phyloP scores from a whole-genome alignment of 2,797 vertebrate genomes.

The Glyptemys insculpta region DNA sequence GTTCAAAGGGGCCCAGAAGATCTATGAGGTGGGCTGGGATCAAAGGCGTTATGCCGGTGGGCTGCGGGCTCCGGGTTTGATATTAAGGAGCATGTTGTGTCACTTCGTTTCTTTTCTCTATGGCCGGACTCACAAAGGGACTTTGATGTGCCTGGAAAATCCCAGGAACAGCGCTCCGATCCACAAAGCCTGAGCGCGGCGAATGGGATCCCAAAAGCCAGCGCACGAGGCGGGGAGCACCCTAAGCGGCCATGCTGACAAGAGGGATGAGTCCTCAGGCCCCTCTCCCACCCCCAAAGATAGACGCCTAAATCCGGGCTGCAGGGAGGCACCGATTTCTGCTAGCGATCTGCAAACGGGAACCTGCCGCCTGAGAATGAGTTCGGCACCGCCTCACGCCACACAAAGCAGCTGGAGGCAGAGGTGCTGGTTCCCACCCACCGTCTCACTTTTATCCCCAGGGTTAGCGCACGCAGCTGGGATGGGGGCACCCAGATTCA shows the following conservation, averaged over 20 bases:
- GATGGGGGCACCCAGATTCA: too few species aligned
- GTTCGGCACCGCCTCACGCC: background rate
- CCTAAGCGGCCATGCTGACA: background rate
- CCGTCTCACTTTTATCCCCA: too few species aligned
- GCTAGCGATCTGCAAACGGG: background rate
- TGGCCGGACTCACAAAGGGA: background rate
- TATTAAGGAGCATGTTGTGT: too few species aligned
- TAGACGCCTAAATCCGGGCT: background rate
- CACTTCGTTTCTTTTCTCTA: background rate
- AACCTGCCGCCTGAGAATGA: background rate
- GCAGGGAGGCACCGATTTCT: background rate
- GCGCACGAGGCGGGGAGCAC: background rate
- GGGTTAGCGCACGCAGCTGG: background rate
- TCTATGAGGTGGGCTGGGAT: background rate
- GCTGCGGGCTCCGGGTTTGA: background rate
- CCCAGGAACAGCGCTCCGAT: background rate
- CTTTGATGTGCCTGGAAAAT: background rate
- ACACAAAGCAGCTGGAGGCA: background rate
- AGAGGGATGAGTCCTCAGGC: background rate
- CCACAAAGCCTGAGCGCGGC: background rate
- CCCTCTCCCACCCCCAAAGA: background rate
- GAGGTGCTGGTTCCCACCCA: background rate
- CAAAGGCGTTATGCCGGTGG: background rate
- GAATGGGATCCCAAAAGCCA: background rate
- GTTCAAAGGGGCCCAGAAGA: conserved; percentile 34